These are phyloP conservation scores for Sebastes melanostomus DNA, from an alignment of 2,797 vertebrate species.

Conservation along the genomic window DNA sequence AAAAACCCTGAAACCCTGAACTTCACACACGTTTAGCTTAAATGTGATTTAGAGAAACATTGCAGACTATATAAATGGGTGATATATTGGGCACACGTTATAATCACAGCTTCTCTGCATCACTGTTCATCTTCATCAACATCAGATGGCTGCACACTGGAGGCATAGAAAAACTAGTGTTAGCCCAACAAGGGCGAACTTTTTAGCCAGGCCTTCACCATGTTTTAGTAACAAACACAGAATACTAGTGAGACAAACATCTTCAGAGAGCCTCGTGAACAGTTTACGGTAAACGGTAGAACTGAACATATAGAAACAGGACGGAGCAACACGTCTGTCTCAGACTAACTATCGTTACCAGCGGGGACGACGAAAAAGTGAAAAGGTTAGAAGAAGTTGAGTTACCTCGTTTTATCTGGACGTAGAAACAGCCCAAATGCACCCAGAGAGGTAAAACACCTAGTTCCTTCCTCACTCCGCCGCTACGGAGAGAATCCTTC, in stretches of 20 bases:
- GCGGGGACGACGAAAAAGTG: neutral
- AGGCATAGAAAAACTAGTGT: neutral
- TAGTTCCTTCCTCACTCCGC: neutral
- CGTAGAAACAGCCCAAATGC: neutral
- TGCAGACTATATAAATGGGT: neutral
- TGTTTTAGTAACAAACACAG: neutral
- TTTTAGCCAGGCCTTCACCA: neutral
- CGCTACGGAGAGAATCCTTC: neutral
- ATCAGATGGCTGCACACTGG: neutral
- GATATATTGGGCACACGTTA: neutral
- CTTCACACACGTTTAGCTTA: neutral
- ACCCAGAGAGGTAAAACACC: fast-evolving
- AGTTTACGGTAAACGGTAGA: neutral
- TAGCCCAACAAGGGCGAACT: neutral
- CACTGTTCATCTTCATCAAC: neutral
- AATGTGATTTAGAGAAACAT: neutral
- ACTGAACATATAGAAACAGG: neutral
- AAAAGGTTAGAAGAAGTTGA: neutral
- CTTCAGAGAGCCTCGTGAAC: neutral
- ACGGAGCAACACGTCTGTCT: neutral
- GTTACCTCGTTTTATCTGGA: slow-evolving; percentile 22
- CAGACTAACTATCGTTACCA: neutral
- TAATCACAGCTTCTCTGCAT: neutral
- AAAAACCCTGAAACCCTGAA: neutral
- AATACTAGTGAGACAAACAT: neutral